A percentile compares a stretch with the other conserved stretches of the same genome.
Evolutionary conservation across 2,797 vertebrate species (phyloP).

Genomic region (Cryptoblepharus egeriae): DNA sequence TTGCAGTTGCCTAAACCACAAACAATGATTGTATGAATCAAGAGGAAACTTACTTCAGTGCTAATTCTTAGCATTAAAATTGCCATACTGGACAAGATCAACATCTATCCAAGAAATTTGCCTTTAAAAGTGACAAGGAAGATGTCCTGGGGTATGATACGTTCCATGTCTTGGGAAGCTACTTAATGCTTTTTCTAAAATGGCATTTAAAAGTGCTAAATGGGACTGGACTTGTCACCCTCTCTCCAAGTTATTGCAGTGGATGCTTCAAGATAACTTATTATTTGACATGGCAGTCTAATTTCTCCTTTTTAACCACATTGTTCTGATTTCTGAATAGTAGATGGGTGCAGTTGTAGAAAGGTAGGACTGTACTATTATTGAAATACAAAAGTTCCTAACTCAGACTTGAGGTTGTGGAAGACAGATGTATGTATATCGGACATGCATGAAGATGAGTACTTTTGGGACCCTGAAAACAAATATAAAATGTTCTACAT

Average conservation of each 20-base stretch:
- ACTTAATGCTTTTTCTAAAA: not conserved
- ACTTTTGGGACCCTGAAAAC: no score
- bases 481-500: no score
- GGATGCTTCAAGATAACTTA: not conserved
- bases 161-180: not conserved
- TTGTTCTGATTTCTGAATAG: not conserved
- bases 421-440: no score
- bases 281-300: not conserved
- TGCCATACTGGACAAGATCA: not conserved
- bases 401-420: no score
- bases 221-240: not conserved
- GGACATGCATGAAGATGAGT: no score
- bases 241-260: not conserved
- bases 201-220: not conserved
- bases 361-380: no score
- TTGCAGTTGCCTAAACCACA: not conserved
- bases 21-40: not conserved
- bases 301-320: not conserved
- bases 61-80: not conserved
- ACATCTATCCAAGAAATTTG: not conserved
- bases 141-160: not conserved
- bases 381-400: no score
- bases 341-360: no score
- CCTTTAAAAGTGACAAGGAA: not conserved
- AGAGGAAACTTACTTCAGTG: not conserved